Percentiles rank a stretch among this genome's conserved stretches.
phyloP scores from a whole-genome alignment of 1,140 invertebrate genomes.

The Camponotus floridanus region DNA sequence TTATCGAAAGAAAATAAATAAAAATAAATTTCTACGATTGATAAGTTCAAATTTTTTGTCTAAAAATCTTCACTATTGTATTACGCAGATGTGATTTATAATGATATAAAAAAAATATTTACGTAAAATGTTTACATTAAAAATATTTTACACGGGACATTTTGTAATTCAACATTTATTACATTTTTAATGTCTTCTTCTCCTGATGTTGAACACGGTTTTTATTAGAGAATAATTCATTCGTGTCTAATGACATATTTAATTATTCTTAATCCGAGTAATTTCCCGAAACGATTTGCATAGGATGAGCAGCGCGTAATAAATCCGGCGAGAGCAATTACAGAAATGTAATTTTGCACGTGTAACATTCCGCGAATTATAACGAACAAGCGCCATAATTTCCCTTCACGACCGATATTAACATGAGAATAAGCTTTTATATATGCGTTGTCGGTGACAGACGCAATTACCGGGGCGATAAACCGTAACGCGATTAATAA shows the following conservation, averaged over 20 bases:
- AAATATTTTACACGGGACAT: background rate
- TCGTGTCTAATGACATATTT: conserved; percentile 10
- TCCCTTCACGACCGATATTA: conserved; percentile 62
- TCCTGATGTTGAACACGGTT: background rate
- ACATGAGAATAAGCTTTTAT: conserved; percentile 61
- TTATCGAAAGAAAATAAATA: too few species aligned
- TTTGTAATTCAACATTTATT: background rate
- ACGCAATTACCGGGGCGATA: conserved; percentile 73
- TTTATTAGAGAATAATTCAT: background rate
- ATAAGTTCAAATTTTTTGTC: too few species aligned
- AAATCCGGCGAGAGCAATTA: conserved; percentile 47
- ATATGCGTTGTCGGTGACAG: conserved; percentile 44
- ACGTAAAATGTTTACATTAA: background rate
- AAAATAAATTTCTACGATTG: too few species aligned
- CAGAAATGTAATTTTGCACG: conserved; percentile 52
- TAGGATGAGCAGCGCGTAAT: conserved; percentile 28
- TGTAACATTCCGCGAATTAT: conserved; percentile 38
- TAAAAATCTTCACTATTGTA: too few species aligned
- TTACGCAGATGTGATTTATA: too few species aligned
- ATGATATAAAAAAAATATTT: background rate
- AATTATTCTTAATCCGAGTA: conserved; percentile 43
- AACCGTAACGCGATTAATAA: conserved; percentile 74
- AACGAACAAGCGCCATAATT: conserved; percentile 52
- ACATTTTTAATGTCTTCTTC: background rate
- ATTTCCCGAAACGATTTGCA: conserved; percentile 55